Evolutionary conservation across 1,140 invertebrate species (phyloP).

Genomic region (Heliconius nattereri): DNA sequence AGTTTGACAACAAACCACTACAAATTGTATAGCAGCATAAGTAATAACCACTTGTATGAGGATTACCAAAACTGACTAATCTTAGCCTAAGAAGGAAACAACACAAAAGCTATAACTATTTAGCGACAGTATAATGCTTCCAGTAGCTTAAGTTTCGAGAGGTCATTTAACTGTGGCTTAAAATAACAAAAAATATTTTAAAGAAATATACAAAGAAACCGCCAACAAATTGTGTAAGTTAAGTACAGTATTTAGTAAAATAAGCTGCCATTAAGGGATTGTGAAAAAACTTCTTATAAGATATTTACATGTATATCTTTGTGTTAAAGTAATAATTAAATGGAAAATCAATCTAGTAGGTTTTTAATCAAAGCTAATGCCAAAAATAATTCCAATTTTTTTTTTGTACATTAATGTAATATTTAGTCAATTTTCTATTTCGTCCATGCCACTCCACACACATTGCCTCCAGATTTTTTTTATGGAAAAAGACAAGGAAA

Average conservation of each 20-base stretch:
- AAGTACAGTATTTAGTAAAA: neutral
- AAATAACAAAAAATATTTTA: slow-evolving; percentile 22
- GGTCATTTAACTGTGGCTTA: slow-evolving; percentile 27
- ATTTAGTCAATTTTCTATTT: too few species aligned
- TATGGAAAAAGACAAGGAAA: too few species aligned
- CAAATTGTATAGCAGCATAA: slow-evolving; percentile 28
- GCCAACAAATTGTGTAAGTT: slow-evolving; percentile 29
- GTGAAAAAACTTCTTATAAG: neutral
- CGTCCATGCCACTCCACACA: too few species aligned
- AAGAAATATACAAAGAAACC: slow-evolving; percentile 24
- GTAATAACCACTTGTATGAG: slow-evolving; percentile 33
- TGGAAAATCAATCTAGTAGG: too few species aligned
- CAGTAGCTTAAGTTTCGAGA: slow-evolving; percentile 35
- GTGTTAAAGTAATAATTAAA: too few species aligned
- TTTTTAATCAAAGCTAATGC: too few species aligned
- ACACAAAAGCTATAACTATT: slow-evolving; percentile 44
- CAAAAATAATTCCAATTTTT: too few species aligned
- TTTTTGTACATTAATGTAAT: too few species aligned
- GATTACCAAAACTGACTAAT: slow-evolving; percentile 39
- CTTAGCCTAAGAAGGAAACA: slow-evolving; percentile 48
- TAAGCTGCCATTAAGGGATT: neutral
- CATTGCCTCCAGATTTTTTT: too few species aligned
- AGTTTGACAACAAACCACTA: slow-evolving; percentile 40
- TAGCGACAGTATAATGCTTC: slow-evolving; percentile 34
- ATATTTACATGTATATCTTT: neutral